A percentile compares a stretch with the other conserved stretches of the same genome.
These are phyloP conservation scores for Triplophysa rosa DNA, from an alignment of 2,113 vertebrate genomes.

Conservation along the genomic window DNA sequence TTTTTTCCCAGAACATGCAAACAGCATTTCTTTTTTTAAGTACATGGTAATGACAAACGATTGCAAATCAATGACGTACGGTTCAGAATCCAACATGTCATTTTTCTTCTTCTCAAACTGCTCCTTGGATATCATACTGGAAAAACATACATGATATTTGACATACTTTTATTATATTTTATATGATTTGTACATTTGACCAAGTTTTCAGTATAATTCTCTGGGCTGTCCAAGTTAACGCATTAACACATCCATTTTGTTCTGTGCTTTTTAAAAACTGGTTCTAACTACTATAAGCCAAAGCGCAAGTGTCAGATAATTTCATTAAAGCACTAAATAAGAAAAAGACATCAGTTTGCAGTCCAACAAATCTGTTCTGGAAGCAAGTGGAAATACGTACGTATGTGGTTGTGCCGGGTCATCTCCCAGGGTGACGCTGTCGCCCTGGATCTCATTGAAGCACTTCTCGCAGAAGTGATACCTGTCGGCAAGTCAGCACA, in stretches of 20 bases:
- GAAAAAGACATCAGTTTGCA: too few relatives aligned
- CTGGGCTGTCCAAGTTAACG: neutral
- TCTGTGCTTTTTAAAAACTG: too few relatives aligned
- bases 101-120: constrained; percentile 99
- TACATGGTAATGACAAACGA: neutral
- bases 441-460: constrained; percentile 99
- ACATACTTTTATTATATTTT: too few relatives aligned
- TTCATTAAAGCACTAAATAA: too few relatives aligned
- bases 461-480: constrained; percentile 99
- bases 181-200: too few relatives aligned
- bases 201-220: neutral
- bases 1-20: too few relatives aligned
- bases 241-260: too few relatives aligned
- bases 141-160: constrained; percentile 26
- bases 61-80: constrained; percentile 82
- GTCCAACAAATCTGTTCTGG: neutral
- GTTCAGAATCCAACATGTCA: constrained; percentile 93
- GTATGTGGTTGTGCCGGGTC: constrained; percentile 97
- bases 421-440: constrained; percentile 95
- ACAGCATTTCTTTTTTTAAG: neutral
- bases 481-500: constrained; percentile 88
- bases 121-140: constrained; percentile 96
- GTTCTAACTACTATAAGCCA: too few relatives aligned
- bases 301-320: too few relatives aligned
- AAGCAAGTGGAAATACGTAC: constrained; percentile 73